Base-by-base conservation (phyloP, 2,888 invertebrate genomes). In the Formica aserva region DNA sequence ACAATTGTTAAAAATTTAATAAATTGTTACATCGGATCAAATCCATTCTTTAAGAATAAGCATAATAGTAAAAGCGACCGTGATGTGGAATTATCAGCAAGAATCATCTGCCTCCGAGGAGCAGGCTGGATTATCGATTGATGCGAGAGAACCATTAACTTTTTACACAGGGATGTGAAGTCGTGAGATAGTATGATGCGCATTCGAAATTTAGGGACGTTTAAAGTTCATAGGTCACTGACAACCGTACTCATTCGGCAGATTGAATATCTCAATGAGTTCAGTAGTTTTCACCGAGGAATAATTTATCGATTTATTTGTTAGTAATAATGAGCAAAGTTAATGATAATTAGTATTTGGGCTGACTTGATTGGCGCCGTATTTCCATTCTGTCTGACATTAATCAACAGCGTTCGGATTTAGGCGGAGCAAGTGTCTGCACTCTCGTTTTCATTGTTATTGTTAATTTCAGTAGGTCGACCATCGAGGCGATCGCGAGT, bases 381-480 rank as follows among this genome's bases (percentile, higher is more conserved):
- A 38, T 65, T 35, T 65, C 22, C 9, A n/a, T 13, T 32, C 18
- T 45, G 1, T 15, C 15, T 41, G 65, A 65, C 41, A 22, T 26
- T 22, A 65, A 76, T 38, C 52, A 35, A 15, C 26, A 26, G 5
- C 26, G n/a, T 45, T 41, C 18, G 65, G 8, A 76, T 76, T 76
- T 26, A 55, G 38, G 26, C 3, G 35, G 18, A 26, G 52, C 38
- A 35, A 26, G 38, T 8, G 63, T 38, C 38, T 38, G 65, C 55
- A n/a, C 52, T 26, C 52, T 13, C 65, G 63, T 76, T 65, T 76
- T 65, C 76, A 65, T 65, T n/a, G 26, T 52, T 26, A 65, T 65
- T n/a, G 22, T 52, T 26, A 35, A 35, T 65, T 65, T 65, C 52
- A 76, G 76, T 65, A 65, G 76, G 76, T 65, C 65, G 65, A 13